Evolutionary conservation across 2,797 vertebrate species (phyloP).

Genomic region (Trachurus trachurus): DNA sequence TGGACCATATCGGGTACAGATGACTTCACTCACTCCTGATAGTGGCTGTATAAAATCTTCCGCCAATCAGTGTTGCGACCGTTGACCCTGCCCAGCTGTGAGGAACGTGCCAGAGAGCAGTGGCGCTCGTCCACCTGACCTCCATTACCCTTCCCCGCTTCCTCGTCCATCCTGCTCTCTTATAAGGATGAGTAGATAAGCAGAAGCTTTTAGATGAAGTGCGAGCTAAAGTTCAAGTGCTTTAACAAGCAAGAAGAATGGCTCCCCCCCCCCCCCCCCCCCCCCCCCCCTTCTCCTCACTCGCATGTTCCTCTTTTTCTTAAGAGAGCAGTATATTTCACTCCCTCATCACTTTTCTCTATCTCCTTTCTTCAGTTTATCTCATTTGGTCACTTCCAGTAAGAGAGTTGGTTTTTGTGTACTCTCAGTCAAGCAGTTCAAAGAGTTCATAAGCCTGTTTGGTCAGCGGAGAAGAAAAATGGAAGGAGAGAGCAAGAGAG

Average conservation of each 20-base stretch:
- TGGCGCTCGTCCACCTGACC: slow-evolving; percentile 57
- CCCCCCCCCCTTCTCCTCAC: slow-evolving; percentile 24
- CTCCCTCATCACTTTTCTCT: slow-evolving; percentile 27
- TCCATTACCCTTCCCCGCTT: slow-evolving; percentile 16
- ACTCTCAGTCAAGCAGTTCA: slow-evolving; percentile 67
- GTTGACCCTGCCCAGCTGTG: slow-evolving; percentile 80
- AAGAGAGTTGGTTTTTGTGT: slow-evolving; percentile 52
- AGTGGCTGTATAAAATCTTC: slow-evolving; percentile 67
- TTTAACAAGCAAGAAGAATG: slow-evolving; percentile 52
- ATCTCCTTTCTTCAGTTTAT: slow-evolving; percentile 41
- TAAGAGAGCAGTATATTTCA: slow-evolving; percentile 2
- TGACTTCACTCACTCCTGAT: slow-evolving; percentile 75
- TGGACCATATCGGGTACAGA: slow-evolving; percentile 69
- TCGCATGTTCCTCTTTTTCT: slow-evolving; percentile 8
- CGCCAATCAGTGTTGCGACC: slow-evolving; percentile 60
- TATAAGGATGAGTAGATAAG: slow-evolving; percentile 56
- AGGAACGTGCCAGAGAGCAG: slow-evolving; percentile 64
- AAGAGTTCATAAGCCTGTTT: slow-evolving; percentile 70
- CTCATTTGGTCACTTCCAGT: slow-evolving; percentile 67
- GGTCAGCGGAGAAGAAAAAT: slow-evolving; percentile 72
- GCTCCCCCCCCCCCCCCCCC: slow-evolving; percentile 18
- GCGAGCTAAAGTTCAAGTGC: slow-evolving; percentile 61
- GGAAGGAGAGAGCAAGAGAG: slow-evolving; percentile 49
- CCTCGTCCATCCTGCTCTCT: slow-evolving; percentile 40
- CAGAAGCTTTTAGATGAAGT: slow-evolving; percentile 53